These are phyloP conservation scores for Campoplex nolae DNA, from an alignment of 2,888 invertebrate species.

Conservation along the genomic window DNA sequence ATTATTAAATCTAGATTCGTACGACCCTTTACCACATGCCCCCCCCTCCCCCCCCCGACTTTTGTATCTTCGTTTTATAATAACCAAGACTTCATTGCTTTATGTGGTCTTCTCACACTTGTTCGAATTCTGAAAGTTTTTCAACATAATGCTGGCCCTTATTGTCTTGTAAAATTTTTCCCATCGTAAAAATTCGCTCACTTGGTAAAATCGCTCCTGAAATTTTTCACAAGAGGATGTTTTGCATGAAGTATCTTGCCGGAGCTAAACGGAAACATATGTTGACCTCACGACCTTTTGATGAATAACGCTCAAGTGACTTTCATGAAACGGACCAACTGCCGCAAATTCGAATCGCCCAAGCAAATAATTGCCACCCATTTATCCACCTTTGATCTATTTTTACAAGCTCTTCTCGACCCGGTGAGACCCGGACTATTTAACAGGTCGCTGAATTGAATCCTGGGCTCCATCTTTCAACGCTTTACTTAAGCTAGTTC, in stretches of 20 bases:
- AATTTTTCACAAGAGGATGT: not conserved
- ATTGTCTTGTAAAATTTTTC: not conserved
- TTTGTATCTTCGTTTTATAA: not conserved
- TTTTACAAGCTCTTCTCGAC: not conserved
- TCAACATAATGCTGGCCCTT: not conserved
- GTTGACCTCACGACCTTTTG: not conserved
- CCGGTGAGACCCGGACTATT: not conserved
- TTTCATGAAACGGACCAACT: not conserved
- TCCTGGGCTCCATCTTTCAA: not conserved
- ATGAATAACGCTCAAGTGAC: not conserved
- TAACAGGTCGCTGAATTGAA: not conserved
- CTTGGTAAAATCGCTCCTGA: not conserved
- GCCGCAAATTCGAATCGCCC: not conserved
- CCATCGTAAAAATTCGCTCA: not conserved
- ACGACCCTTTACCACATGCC: not conserved
- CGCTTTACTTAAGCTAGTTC: not conserved
- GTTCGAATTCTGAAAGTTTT: not conserved
- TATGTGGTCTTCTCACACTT: not conserved
- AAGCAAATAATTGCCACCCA: not conserved
- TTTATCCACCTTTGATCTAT: not conserved
- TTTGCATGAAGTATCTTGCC: not conserved
- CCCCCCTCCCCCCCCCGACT: not conserved
- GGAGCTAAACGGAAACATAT: not conserved
- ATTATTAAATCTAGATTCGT: constrained; percentile 5
- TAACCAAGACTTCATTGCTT: not conserved